A percentile compares a stretch with the other conserved stretches of the same genome.
phyloP scores from a whole-genome alignment of 2,888 invertebrate species.

The Sinopyrophorus schimmeli region DNA sequence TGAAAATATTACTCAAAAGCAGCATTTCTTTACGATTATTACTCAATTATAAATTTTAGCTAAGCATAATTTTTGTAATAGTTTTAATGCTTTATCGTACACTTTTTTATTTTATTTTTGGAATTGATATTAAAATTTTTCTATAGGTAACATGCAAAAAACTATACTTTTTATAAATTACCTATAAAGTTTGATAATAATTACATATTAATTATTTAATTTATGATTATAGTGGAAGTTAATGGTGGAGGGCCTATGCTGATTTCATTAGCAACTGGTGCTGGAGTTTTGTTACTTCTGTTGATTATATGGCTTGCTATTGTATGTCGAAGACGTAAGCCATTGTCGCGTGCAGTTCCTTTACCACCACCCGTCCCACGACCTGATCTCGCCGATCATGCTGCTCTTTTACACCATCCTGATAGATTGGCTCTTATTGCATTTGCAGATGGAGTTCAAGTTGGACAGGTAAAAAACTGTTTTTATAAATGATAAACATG shows the following conservation, averaged over 20 bases:
- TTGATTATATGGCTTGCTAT: conserved; percentile 51
- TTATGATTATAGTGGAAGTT: conserved; percentile 42
- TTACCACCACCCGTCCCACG: conserved; percentile 42
- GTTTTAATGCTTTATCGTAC: too few relatives aligned
- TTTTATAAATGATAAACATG: too few relatives aligned
- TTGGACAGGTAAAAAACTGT: conserved; percentile 49
- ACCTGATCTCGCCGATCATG: conserved; percentile 48
- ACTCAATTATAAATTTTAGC: too few relatives aligned
- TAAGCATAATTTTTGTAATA: too few relatives aligned
- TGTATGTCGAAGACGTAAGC: conserved; percentile 48
- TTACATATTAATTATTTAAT: conserved; percentile 1
- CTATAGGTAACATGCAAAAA: too few relatives aligned
- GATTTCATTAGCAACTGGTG: conserved; percentile 52
- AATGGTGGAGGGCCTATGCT: conserved; percentile 45
- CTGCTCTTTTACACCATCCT: conserved; percentile 53
- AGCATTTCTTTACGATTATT: too few relatives aligned
- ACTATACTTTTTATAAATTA: not conserved
- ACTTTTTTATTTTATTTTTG: too few relatives aligned
- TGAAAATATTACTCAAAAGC: too few relatives aligned
- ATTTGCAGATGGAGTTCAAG: conserved; percentile 57
- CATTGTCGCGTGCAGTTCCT: conserved; percentile 45
- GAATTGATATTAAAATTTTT: too few relatives aligned
- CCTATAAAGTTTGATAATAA: not conserved
- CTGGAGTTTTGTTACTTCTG: conserved; percentile 50
- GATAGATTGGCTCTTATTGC: conserved; percentile 60